Evolutionary conservation across 2,797 vertebrate species (phyloP).

Genomic region (Pangasius macronema): DNA sequence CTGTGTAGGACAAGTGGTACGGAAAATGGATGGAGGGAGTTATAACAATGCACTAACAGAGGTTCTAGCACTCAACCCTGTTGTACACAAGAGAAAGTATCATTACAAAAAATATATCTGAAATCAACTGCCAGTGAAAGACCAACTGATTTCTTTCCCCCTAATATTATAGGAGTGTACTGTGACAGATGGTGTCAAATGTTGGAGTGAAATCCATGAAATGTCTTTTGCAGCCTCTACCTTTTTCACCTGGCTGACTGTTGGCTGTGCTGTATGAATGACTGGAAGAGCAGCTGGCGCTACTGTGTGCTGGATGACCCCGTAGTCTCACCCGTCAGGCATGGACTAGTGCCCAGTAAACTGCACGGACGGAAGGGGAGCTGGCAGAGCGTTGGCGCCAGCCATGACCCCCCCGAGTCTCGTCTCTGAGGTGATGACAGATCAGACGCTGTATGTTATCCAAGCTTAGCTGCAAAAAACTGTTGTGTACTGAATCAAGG

Average conservation of each 20-base stretch:
- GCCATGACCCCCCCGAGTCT: neutral
- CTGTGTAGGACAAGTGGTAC: too few relatives aligned
- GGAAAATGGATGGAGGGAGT: neutral
- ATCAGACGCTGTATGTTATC: slow-evolving; percentile 19
- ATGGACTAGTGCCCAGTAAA: neutral
- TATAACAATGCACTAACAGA: neutral
- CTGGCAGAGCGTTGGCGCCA: slow-evolving; percentile 13
- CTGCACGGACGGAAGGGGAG: slow-evolving; percentile 8
- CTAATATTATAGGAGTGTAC: neutral
- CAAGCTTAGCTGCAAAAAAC: neutral
- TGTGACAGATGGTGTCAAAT: neutral
- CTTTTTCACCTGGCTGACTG: slow-evolving; percentile 1
- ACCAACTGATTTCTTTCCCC: neutral
- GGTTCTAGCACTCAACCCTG: neutral
- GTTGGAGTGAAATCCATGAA: neutral
- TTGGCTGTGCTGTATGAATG: neutral
- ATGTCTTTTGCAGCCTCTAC: neutral
- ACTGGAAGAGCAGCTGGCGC: slow-evolving; percentile 16
- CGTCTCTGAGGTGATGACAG: slow-evolving; percentile 34
- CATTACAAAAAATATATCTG: neutral
- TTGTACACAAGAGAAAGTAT: neutral
- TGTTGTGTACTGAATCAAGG: neutral
- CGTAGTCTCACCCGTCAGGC: slow-evolving; percentile 15
- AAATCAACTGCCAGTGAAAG: neutral
- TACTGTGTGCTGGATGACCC: slow-evolving; percentile 33